Evolutionary conservation across 2,797 vertebrate genomes (phyloP).

Genomic region (Lycodopsis pacificus): DNA sequence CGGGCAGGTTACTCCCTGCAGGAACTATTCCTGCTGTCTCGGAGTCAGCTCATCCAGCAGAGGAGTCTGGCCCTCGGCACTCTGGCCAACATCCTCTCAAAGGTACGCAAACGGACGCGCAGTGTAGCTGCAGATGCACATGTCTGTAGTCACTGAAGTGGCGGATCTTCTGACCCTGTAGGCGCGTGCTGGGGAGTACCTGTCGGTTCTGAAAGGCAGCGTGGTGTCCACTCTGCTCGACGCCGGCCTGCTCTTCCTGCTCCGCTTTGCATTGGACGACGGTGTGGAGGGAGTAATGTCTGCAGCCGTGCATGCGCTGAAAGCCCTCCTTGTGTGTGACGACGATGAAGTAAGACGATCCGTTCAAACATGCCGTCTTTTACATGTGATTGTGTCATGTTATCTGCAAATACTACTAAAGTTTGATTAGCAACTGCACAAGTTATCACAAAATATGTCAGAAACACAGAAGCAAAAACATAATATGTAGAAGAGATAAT

Average conservation of each 20-base stretch:
- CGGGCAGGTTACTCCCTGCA: constrained; percentile 97
- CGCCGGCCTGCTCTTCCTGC: constrained; percentile 94
- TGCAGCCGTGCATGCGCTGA: constrained; percentile 87
- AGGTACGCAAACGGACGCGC: constrained; percentile 81
- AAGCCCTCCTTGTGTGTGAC: constrained; percentile 88
- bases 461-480: not conserved
- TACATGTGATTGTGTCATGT: not conserved
- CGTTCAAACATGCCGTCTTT: not conserved
- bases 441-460: not conserved
- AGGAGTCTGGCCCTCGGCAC: constrained; percentile 92
- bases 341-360: constrained; percentile 90
- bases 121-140: not conserved
- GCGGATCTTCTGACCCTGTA: constrained; percentile 52
- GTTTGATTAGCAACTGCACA: not conserved
- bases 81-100: constrained; percentile 89
- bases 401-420: not conserved
- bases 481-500: not conserved
- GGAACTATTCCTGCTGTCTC: constrained; percentile 96
- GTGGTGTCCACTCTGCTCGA: constrained; percentile 90
- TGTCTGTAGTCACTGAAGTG: not conserved
- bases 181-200: constrained; percentile 90
- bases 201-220: constrained; percentile 85
- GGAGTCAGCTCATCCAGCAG: constrained; percentile 95
- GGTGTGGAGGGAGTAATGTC: constrained; percentile 90
- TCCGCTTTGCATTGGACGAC: constrained; percentile 95